These are phyloP conservation scores for Cyanocitta stelleri DNA, from an alignment of 2,113 vertebrate species.

Conservation along the genomic window DNA sequence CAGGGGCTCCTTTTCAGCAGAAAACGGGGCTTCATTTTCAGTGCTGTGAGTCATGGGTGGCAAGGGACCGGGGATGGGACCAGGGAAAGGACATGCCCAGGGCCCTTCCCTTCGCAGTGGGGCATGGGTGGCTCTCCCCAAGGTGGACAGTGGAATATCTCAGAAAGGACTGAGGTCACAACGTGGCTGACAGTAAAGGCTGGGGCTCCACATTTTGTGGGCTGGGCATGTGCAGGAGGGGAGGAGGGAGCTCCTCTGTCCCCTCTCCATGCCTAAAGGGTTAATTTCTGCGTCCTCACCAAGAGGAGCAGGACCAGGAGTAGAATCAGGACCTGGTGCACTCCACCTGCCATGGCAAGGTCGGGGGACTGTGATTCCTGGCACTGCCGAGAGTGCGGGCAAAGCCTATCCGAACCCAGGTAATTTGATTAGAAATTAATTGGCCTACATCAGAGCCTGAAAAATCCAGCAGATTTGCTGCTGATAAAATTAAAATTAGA, in stretches of 20 bases:
- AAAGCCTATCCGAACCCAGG: neutral
- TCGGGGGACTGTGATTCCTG: fast-evolving
- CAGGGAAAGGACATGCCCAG: neutral
- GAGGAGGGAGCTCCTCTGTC: neutral
- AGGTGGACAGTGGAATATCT: fast-evolving
- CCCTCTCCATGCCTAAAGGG: neutral
- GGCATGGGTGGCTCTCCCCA: neutral
- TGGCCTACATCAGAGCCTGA: conserved; percentile 22
- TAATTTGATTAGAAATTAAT: conserved; percentile 52
- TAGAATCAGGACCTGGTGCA: fast-evolving
- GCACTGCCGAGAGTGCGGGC: fast-evolving
- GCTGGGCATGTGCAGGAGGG: neutral
- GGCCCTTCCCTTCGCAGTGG: neutral
- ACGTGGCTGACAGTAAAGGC: fast-evolving
- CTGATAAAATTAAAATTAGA: conserved; percentile 61
- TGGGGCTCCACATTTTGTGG: neutral
- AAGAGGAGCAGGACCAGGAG: neutral
- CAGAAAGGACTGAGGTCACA: neutral
- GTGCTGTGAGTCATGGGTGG: neutral
- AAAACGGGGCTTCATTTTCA: fast-evolving
- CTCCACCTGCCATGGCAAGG: fast-evolving
- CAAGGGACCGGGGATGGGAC: neutral
- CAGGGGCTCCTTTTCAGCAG: neutral
- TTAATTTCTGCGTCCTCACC: neutral
- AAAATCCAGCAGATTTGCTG: conserved; percentile 49